Evolutionary conservation across 2,888 invertebrate genomes (phyloP).

Genomic region (Drosophila pseudotakahashii): DNA sequence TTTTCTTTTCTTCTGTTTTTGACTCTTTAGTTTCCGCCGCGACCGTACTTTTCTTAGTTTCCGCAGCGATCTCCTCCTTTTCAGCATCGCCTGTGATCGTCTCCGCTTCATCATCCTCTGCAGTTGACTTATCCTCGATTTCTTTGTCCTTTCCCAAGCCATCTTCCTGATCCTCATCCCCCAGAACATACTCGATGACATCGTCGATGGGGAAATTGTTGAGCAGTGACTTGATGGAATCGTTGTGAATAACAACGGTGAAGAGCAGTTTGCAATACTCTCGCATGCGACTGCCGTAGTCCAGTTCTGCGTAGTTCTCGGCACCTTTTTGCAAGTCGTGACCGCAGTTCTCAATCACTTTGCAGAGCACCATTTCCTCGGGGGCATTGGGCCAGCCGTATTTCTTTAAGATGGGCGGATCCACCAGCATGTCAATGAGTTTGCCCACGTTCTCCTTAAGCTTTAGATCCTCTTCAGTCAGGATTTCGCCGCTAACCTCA

Average conservation of each 20-base stretch:
- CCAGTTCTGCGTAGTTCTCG: conserved; percentile 80
- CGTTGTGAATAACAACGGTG: conserved; percentile 93
- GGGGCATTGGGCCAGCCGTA: conserved; percentile 91
- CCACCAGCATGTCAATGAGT: conserved; percentile 90
- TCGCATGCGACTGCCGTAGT: conserved; percentile 88
- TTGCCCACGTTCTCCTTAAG: conserved; percentile 89
- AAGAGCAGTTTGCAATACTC: conserved; percentile 84
- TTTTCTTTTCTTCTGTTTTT: conserved; percentile 6
- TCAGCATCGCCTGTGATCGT: conserved; percentile 5
- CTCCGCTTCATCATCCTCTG: conserved; percentile 3
- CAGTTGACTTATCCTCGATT: conserved; percentile 4
- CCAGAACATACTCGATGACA: conserved; percentile 91
- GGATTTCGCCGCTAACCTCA: conserved; percentile 75
- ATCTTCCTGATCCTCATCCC: conserved; percentile 81
- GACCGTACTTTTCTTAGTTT: not conserved
- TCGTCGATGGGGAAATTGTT: conserved; percentile 95
- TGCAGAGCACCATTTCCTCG: conserved; percentile 89
- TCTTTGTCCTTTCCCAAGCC: conserved; percentile 21
- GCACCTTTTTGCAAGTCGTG: conserved; percentile 85
- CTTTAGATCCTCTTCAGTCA: conserved; percentile 87
- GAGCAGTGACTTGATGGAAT: conserved; percentile 90
- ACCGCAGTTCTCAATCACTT: conserved; percentile 91
- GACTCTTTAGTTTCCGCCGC: too few species aligned
- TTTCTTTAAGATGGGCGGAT: conserved; percentile 88
- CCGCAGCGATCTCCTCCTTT: not conserved